Evolutionary conservation across 2,888 invertebrate species (phyloP).

Genomic region (Nymphalis polychloros): DNA sequence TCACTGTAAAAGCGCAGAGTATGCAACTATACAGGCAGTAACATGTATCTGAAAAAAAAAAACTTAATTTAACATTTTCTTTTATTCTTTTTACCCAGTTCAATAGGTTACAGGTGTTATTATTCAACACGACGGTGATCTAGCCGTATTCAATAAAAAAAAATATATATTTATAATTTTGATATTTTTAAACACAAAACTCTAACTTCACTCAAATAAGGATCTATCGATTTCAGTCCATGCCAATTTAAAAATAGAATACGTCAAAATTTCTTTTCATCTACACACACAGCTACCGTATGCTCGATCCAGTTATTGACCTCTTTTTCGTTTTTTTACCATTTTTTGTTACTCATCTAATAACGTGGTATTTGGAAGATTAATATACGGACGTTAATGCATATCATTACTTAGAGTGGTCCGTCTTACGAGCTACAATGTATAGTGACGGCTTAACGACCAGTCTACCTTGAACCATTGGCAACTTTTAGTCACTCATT

Average conservation of each 20-base stretch:
- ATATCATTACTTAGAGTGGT: slow-evolving; percentile 76
- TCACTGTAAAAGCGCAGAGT: background rate
- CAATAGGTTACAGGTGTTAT: too few species aligned
- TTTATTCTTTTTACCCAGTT: too few species aligned
- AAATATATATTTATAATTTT: too few species aligned
- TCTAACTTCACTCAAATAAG: too few species aligned
- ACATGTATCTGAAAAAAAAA: background rate
- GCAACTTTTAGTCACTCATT: slow-evolving; percentile 10
- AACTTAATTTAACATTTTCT: background rate
- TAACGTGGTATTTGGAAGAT: slow-evolving; percentile 69
- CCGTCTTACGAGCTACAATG: slow-evolving; percentile 44
- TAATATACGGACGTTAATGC: slow-evolving; percentile 72
- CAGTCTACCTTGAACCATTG: slow-evolving; percentile 34
- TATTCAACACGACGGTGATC: too few species aligned
- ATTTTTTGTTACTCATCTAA: slow-evolving; percentile 61
- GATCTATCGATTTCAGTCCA: too few species aligned
- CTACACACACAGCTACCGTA: slow-evolving; percentile 54
- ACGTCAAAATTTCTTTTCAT: slow-evolving; percentile 3
- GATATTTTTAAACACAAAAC: too few species aligned
- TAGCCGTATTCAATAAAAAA: too few species aligned
- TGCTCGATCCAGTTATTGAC: slow-evolving; percentile 74
- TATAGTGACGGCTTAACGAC: slow-evolving; percentile 19
- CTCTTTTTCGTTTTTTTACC: slow-evolving; percentile 58
- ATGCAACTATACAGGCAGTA: background rate
- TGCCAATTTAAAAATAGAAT: too few species aligned